Evolutionary conservation across 2,797 vertebrate genomes (phyloP), one percentile per base, ranked within the genome.

Genomic region (Coccyzus lansbergi): DNA sequence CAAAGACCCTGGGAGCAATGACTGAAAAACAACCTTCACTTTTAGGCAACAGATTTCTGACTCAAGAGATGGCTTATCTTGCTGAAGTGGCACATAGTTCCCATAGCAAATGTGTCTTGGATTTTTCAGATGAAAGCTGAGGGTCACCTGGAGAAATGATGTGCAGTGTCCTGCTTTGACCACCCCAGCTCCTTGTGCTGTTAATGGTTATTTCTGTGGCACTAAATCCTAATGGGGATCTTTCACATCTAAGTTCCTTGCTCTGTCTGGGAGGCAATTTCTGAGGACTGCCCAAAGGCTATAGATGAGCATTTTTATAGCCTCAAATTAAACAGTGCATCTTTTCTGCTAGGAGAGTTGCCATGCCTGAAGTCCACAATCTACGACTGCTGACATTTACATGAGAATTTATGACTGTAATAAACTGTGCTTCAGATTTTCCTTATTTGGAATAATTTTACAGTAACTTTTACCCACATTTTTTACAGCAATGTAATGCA

Each of bases 381-480:
- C 90, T 84, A 65, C 58, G 72, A 70, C 64, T 95, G 83, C 72
- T 94, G 94, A 91, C 83, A 94, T 94, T 95, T 93, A 86, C 86
- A 52, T n/a, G 46, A 83, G 40, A 87, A 92, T 86, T 94, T 94
- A 90, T 87, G n/a, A 56, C 34, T 58, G 48, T 52, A 89, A 95
- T 88, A 95, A 93, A 88, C 90, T 86, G 59, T 70, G 44, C 55
- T 76, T 86, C 52, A 46, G n/a, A 84, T 86, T 94, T 95, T 52
- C 93, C 93, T 88, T 93, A 75, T 95, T 93, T 95, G 77, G 95
- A 93, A 82, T 67, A 74, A 67, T 83, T 74, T 56, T 83, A 88
- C 55, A 87, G 48, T 74, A 72, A 85, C 8, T 72, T 92, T 91
- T 92, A 59, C 26, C 31, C 22, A 16, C 17, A 4, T 79, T 83